phyloP scores from a whole-genome alignment of 2,888 invertebrate genomes.

The Orthosia cruda region DNA sequence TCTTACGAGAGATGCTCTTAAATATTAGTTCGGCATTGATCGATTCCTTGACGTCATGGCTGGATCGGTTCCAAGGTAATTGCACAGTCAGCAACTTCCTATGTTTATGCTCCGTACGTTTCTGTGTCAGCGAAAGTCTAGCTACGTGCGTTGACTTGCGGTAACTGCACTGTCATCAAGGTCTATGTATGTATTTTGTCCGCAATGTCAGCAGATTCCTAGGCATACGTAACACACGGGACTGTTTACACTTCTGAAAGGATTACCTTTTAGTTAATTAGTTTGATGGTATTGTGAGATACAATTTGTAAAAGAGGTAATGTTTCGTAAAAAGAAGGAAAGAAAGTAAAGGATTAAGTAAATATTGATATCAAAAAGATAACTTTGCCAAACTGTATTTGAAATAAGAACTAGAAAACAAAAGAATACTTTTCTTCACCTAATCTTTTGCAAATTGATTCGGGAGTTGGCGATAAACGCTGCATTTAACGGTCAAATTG shows the following conservation, averaged over 20 bases:
- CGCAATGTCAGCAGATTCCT: too few relatives aligned
- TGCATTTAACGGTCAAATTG: too few relatives aligned
- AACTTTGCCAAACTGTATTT: conserved; percentile 24
- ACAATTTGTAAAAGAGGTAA: not conserved
- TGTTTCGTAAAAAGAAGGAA: conserved; percentile 12
- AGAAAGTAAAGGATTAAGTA: conserved; percentile 5
- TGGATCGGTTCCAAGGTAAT: too few relatives aligned
- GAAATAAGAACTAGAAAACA: conserved; percentile 38
- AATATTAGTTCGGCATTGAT: too few relatives aligned
- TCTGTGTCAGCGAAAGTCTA: too few relatives aligned
- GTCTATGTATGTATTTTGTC: conserved; percentile 67
- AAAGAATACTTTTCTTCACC: conserved; percentile 37
- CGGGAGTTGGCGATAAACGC: too few relatives aligned
- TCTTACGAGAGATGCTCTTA: too few relatives aligned
- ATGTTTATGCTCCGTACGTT: conserved; percentile 86
- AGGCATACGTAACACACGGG: conserved; percentile 53
- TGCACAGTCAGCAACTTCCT: too few relatives aligned
- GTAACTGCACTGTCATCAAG: conserved; percentile 77
- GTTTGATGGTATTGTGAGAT: too few relatives aligned
- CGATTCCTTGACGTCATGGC: too few relatives aligned
- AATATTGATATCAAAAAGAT: conserved; percentile 30
- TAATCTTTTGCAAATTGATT: conserved; percentile 55
- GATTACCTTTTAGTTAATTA: too few relatives aligned
- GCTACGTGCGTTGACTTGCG: too few relatives aligned
- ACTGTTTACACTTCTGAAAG: conserved; percentile 61